These are phyloP conservation scores for Neodontobutis hainanensis DNA, from an alignment of 2,113 vertebrate species.

Conservation along the genomic window DNA sequence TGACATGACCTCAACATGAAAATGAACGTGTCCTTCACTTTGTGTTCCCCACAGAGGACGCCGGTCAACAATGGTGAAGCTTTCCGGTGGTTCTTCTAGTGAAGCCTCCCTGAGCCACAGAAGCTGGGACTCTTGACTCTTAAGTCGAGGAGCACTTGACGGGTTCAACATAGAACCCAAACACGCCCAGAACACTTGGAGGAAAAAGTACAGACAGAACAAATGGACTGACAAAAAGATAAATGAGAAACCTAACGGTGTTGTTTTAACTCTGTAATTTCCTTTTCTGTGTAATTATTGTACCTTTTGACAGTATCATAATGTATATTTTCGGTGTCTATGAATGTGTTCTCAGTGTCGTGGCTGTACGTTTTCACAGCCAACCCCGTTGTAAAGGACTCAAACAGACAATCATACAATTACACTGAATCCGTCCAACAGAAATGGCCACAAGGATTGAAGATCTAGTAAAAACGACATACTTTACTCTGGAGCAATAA, in stretches of 20 bases:
- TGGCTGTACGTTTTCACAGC: constrained; percentile 90
- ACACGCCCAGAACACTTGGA: constrained; percentile 43
- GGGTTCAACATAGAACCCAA: constrained; percentile 50
- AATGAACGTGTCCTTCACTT: constrained; percentile 46
- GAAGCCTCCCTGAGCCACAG: constrained; percentile 78
- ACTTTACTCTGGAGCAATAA: constrained; percentile 94
- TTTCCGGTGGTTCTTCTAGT: constrained; percentile 99
- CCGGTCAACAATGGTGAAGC: constrained; percentile 96
- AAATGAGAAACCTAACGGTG: constrained; percentile 81
- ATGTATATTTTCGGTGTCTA: constrained; percentile 96
- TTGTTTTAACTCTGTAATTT: constrained; percentile 88
- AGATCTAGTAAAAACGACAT: constrained; percentile 58
- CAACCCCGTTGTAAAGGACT: constrained; percentile 85
- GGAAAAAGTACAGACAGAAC: constrained; percentile 51
- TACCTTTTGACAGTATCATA: constrained; percentile 99
- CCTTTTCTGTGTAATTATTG: constrained; percentile 96
- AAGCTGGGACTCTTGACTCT: constrained; percentile 84
- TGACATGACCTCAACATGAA: constrained; percentile 15
- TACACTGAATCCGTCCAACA: constrained; percentile 77
- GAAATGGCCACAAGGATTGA: constrained; percentile 65
- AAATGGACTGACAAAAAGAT: constrained; percentile 68
- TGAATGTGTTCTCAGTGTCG: constrained; percentile 95
- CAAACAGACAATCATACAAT: constrained; percentile 96
- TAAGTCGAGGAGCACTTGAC: constrained; percentile 84
- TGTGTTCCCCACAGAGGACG: constrained; percentile 91